Base-by-base conservation (phyloP, 2,888 invertebrate genomes). In the Hypena proboscidalis region DNA sequence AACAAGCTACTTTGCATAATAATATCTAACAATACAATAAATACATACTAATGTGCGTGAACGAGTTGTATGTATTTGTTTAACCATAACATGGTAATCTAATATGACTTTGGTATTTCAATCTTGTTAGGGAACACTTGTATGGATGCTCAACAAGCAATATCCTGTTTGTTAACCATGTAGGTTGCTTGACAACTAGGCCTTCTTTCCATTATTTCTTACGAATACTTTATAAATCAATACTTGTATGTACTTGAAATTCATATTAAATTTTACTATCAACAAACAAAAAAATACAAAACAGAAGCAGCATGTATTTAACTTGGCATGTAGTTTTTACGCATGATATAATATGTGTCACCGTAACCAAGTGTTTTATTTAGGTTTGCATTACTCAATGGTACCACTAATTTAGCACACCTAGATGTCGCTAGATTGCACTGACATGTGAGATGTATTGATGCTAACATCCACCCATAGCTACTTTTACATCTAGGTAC, bases 41-140 rank as follows among this genome's bases (percentile, higher is more conserved):
- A 17, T 17, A 8, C 11, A 14, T 32, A 14, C 1, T 10, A 17
- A 38, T 11, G 15, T 22, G 11, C 22, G 39, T 66, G 51, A 80
- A 82, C 77, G 77, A 82, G 80, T 84, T 79, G 67, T 72, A 63
- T 2, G 8, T 41, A 53, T 72, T 74, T 78, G 76, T 70, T 72
- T 70, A 59, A 70, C 74, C 61, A 63, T 75, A n/a, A n/a, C n/a
- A 80, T 75, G 69, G 77, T 87, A 87, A 86, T 88, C 76, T 80
- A 82, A 86, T 85, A 85, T 88, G 77, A 81, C 80, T 81, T 82
- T 79, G 80, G 81, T 81, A 83, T 86, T 83, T 82, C 72, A 88
- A 90, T 88, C 90, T 83, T 85, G 82, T 90, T 90, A 90, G 61
- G 68, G 68, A 66, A 71, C 67, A 82, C 77, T 83, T 85, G 72